Base-by-base conservation (phyloP, 2,888 invertebrate genomes). In the Ophion slaviceki region DNA sequence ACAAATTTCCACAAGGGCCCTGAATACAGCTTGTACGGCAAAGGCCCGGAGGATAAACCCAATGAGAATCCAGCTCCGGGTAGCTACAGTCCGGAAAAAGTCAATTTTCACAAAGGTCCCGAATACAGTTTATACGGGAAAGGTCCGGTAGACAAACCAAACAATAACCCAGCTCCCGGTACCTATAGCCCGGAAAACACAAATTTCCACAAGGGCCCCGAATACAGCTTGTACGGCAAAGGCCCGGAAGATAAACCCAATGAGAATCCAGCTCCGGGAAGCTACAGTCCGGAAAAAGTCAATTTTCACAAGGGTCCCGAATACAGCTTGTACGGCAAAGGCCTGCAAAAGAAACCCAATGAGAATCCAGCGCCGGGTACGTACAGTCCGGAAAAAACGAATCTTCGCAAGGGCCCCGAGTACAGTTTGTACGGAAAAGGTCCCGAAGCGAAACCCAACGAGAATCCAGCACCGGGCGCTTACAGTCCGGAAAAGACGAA, bases 161-260 rank as follows among this genome's bases (percentile, higher is more conserved):
- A 83, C n/a, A 57, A 75, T 10, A 83, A 79, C 70, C 83, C 45
- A 72, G 96, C 96, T 28, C 96, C 96, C 67, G 95, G 96, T 87
- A 94, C 95, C 61, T 96, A 96, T 91, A 94, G 95, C 85, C 95
- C 96, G 62, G 96, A 96, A 90, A 95, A 96, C 88, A 90, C 91
- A 17, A 94, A 95, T 88, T 91, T 94, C 20, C 95, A 96, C 88
- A 94, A 94, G 85, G 94, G 95, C 3, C 96, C 96, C 11, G 93
- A 95, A 62, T 96, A 95, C 90, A 95, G 95, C 47, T 96, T 97
- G 89, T 95, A 96, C 70, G 93, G 94, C 17, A 96, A 95, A 90
- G 93, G 94, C 45, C 94, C 95, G 36, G 90, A 93, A 95, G 95
- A 80, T 11, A 95, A 95, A 87, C 95, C 95, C 88, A 93, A 93